phyloP scores from a whole-genome alignment of 1,140 invertebrate genomes.

The Acromyrmex charruanus region DNA sequence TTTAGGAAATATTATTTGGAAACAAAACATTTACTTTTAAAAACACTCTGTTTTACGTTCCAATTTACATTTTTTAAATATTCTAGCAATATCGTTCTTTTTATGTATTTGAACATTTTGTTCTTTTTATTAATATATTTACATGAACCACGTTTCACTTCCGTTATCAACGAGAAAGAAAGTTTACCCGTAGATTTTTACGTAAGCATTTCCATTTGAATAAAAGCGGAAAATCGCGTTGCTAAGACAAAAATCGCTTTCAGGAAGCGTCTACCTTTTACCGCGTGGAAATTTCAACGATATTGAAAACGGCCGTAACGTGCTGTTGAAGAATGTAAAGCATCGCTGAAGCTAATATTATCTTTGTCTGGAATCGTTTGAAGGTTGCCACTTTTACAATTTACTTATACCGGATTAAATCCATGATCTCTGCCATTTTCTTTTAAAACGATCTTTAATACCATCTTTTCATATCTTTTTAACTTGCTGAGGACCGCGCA shows the following conservation, averaged over 20 bases:
- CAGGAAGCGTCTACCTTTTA: constrained; percentile 30
- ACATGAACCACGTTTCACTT: background rate
- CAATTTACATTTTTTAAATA: background rate
- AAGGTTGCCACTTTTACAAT: background rate
- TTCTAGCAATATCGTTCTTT: background rate
- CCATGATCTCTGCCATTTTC: background rate
- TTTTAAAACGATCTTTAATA: background rate
- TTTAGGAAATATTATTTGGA: no score
- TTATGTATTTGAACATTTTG: background rate
- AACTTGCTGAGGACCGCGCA: background rate
- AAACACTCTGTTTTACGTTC: no score
- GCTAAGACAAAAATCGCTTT: constrained; percentile 25
- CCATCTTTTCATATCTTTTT: background rate
- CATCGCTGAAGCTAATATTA: constrained; percentile 8
- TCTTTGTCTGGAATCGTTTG: background rate
- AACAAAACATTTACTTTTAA: no score
- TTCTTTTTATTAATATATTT: constrained; percentile 19
- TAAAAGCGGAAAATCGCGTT: constrained; percentile 21
- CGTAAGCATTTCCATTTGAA: constrained; percentile 13
- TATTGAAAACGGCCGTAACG: constrained; percentile 7
- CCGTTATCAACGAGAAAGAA: constrained; percentile 20
- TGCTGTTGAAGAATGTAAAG: constrained; percentile 23
- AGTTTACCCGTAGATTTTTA: constrained; percentile 30
- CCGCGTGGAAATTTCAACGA: constrained; percentile 8
- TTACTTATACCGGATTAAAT: background rate